Conservation (phyloP, 1,140 invertebrate genomes). For the Papilio machaon region DNA sequence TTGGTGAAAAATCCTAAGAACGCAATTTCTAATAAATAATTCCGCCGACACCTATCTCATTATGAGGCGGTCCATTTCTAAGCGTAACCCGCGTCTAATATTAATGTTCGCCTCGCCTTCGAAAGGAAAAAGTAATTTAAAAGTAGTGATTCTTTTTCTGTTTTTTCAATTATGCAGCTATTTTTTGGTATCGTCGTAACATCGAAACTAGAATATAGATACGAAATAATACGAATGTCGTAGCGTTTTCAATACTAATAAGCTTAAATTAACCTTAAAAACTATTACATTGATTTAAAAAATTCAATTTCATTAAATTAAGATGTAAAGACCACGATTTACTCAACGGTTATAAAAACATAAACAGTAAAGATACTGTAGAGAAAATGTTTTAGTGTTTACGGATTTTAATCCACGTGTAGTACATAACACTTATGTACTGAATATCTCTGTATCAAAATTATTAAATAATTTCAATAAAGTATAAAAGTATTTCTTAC, state of each 20-base stretch:
- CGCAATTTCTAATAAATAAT: slow-evolving; percentile 8
- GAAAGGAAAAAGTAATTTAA: slow-evolving; percentile 3
- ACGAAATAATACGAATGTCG: not conserved
- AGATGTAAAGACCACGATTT: no score
- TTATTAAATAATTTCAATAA: not conserved
- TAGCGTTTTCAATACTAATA: not conserved
- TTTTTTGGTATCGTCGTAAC: not conserved
- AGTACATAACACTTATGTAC: not conserved
- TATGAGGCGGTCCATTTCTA: slow-evolving; percentile 8
- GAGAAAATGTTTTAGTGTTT: not conserved
- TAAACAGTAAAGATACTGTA: no score
- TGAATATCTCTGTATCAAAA: not conserved
- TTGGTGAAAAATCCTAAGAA: slow-evolving; percentile 2
- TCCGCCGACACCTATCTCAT: slow-evolving; percentile 23
- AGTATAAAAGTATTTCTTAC: not conserved
- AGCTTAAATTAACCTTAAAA: no score
- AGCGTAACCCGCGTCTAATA: slow-evolving; percentile 13
- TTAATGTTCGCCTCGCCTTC: not conserved
- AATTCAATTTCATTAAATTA: no score
- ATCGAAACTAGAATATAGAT: not conserved
- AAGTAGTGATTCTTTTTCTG: not conserved
- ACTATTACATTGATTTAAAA: no score
- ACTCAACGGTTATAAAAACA: no score
- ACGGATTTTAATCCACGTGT: not conserved
- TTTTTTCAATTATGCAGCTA: not conserved